Evolutionary conservation across 2,797 vertebrate species (phyloP).

Genomic region (Hippocampus kuda): DNA sequence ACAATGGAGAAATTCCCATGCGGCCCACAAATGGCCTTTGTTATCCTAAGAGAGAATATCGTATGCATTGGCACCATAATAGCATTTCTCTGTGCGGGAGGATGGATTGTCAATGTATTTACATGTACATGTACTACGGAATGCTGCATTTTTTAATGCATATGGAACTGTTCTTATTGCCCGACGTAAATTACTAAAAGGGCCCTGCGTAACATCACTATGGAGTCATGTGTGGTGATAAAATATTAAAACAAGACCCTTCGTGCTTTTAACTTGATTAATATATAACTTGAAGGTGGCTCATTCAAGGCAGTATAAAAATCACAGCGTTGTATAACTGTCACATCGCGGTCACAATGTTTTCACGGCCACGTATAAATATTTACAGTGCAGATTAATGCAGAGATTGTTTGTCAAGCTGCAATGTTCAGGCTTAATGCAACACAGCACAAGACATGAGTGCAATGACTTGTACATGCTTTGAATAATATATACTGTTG

Average conservation of each 20-base stretch:
- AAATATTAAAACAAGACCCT: not conserved
- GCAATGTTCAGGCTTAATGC: not conserved
- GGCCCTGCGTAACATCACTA: not conserved
- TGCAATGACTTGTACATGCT: not conserved
- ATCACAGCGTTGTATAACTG: not conserved
- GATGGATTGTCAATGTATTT: not conserved
- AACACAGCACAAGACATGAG: not conserved
- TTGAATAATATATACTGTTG: not conserved
- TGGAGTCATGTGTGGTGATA: not conserved
- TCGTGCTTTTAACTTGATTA: conserved; percentile 4
- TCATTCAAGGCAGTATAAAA: not conserved
- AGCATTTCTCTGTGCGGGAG: not conserved
- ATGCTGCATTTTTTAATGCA: not conserved
- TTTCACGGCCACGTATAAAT: not conserved
- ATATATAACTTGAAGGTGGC: not conserved
- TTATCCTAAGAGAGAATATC: not conserved
- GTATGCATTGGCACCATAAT: not conserved
- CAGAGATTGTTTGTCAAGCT: not conserved
- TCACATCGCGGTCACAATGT: not conserved
- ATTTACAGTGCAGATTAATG: not conserved
- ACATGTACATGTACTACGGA: too few relatives aligned
- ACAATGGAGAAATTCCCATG: not conserved
- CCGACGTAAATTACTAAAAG: not conserved
- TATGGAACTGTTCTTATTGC: not conserved
- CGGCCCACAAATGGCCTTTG: not conserved